Conservation (phyloP, 2,113 vertebrate genomes). For the Ctenomys sociabilis region DNA sequence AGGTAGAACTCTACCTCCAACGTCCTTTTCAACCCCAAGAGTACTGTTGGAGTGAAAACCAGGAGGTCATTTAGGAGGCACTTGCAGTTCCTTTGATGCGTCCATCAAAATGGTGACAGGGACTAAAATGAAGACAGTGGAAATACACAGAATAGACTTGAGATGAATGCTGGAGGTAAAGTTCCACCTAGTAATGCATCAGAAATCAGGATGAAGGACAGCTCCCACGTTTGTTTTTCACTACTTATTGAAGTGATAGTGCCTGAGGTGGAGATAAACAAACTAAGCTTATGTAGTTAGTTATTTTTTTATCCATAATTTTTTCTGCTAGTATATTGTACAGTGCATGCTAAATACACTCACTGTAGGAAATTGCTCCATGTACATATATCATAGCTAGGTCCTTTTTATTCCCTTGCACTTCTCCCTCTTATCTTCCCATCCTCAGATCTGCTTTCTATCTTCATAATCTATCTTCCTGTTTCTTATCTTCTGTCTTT, state of each 20-base stretch:
- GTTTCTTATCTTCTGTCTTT: background rate
- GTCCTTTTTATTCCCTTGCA: background rate
- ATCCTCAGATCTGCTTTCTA: background rate
- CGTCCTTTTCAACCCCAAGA: no score
- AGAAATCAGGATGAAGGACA: constrained; percentile 38
- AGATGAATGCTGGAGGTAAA: constrained; percentile 14
- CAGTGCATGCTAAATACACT: background rate
- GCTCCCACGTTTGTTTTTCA: background rate
- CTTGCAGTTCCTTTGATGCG: background rate
- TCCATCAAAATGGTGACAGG: background rate
- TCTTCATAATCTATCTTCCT: background rate
- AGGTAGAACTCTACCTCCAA: no score
- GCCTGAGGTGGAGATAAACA: background rate
- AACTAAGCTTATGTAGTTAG: background rate
- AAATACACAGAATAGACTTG: constrained; percentile 10
- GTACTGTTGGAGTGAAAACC: background rate
- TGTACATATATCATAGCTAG: background rate
- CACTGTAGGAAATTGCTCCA: background rate
- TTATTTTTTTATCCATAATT: background rate
- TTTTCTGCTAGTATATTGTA: background rate
- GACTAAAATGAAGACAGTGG: background rate
- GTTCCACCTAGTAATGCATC: constrained; percentile 17
- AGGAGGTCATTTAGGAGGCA: background rate
- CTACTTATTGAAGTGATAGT: constrained; percentile 10
- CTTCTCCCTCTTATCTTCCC: background rate